Evolutionary conservation across 2,113 vertebrate species (phyloP), one percentile per base, ranked within the genome.

Genomic region (Triplophysa rosa): DNA sequence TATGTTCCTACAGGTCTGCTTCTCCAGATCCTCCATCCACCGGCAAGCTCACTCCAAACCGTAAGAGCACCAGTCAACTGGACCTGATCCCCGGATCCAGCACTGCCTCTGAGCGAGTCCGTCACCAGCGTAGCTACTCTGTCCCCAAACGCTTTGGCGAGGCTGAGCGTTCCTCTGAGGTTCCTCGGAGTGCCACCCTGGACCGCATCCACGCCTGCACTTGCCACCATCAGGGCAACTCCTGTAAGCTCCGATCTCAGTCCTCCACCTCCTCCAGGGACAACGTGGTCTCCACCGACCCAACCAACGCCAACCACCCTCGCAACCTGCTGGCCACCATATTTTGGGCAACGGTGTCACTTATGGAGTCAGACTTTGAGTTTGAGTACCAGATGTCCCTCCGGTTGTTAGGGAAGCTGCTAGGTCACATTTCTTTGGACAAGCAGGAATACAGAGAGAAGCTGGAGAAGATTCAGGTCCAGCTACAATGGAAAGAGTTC

Each of bases 291-390:
- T 84, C 83, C 37, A 79, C 90, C 0, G 95, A 99, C 78, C 94
- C 95, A 0, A 89, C 90, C 71, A 95, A 95, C 85, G 90, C 95
- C 86, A 97, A 95, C 89, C 96, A 98, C 79, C 97, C 97, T 47
- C 93, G 93, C 85, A 97, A 96, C 90, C 94, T 99, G 12, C 88
- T 99, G 87, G 96, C 97, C 79, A 99, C 96, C 40, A 96, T 98
- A 80, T 99, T 99, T 87, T 99, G 98, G 98, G 96, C 97, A 71
- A 95, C 96, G 0, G 95, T 98, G 68, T 95, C 98, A 29, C 93
- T 99, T 85, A 98, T 99, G 97, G 98, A 99, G 88, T 99, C 97
- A 0, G 98, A 99, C 89, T 99, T 98, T 91, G 98, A 99, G 89
- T 98, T 98, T 89, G 98, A 99, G 83, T 99, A 98, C 80, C 93